Conservation (phyloP, 2,113 vertebrate species). For the Erythrolamprus reginae region DNA sequence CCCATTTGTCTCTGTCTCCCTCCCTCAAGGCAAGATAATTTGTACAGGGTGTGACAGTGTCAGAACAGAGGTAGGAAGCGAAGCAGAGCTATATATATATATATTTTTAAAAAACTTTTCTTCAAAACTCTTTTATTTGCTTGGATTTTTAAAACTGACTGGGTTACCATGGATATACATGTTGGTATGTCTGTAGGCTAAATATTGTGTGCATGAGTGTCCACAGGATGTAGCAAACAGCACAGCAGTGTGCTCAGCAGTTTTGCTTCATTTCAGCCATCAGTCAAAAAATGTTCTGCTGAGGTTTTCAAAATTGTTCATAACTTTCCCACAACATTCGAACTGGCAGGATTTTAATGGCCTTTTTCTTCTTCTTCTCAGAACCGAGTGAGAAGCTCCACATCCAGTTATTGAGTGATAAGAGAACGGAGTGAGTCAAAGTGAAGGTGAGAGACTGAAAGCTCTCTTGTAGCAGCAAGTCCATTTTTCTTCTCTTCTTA, state of each 20-base stretch:
- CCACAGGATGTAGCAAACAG: constrained; percentile 20
- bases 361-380: not conserved
- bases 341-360: constrained; percentile 5
- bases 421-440: not conserved
- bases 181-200: not conserved
- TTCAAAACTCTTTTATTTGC: not conserved
- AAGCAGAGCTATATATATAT: not conserved
- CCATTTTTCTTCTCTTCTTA: not conserved
- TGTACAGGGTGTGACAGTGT: not conserved
- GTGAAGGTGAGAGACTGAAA: not conserved
- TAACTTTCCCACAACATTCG: constrained; percentile 18
- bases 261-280: constrained; percentile 20
- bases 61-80: not conserved
- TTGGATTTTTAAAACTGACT: constrained; percentile 28
- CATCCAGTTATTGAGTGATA: not conserved
- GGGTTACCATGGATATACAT: constrained; percentile 23
- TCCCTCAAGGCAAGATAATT: not conserved
- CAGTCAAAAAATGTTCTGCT: constrained; percentile 29
- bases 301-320: constrained; percentile 15
- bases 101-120: not conserved
- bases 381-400: not conserved
- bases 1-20: not conserved
- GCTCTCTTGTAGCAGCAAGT: not conserved
- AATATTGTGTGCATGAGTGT: constrained; percentile 32
- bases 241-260: constrained; percentile 24